phyloP scores from a whole-genome alignment of 2,113 vertebrate genomes.

The Strigops habroptila region DNA sequence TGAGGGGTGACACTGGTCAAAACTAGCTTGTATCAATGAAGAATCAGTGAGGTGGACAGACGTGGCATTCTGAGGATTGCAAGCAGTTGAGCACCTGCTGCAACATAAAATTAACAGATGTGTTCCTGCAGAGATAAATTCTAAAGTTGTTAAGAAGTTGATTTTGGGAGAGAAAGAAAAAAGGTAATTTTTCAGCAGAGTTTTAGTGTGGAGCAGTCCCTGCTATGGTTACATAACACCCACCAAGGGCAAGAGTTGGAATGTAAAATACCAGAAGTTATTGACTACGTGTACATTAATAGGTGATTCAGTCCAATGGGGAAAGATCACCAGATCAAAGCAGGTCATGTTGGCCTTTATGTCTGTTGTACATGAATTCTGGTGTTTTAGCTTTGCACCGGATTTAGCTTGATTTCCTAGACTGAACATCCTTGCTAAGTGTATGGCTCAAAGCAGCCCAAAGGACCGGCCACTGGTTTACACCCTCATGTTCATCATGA shows the following conservation, averaged over 20 bases:
- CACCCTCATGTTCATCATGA: accelerated
- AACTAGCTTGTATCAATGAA: not conserved
- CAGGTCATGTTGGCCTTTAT: not conserved
- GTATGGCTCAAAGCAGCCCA: not conserved
- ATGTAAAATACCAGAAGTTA: not conserved
- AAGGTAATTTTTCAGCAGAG: not conserved
- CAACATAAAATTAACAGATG: not conserved
- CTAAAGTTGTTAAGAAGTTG: not conserved
- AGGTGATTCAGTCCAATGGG: not conserved
- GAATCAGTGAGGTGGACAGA: not conserved
- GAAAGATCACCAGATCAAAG: not conserved
- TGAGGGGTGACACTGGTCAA: not conserved
- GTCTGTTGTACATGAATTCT: not conserved
- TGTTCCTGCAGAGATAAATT: not conserved
- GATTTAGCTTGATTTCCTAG: not conserved
- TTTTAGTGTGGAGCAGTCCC: not conserved
- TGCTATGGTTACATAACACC: not conserved
- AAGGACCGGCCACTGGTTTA: not conserved
- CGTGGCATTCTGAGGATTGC: not conserved
- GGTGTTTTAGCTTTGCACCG: not conserved
- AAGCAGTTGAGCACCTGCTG: not conserved
- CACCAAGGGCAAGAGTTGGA: not conserved
- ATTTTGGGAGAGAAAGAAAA: not conserved
- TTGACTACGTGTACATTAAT: not conserved
- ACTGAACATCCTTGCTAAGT: not conserved